Evolutionary conservation across 1,140 invertebrate species (phyloP), one percentile per base, ranked within the genome.

Genomic region (Augochlora pura): DNA sequence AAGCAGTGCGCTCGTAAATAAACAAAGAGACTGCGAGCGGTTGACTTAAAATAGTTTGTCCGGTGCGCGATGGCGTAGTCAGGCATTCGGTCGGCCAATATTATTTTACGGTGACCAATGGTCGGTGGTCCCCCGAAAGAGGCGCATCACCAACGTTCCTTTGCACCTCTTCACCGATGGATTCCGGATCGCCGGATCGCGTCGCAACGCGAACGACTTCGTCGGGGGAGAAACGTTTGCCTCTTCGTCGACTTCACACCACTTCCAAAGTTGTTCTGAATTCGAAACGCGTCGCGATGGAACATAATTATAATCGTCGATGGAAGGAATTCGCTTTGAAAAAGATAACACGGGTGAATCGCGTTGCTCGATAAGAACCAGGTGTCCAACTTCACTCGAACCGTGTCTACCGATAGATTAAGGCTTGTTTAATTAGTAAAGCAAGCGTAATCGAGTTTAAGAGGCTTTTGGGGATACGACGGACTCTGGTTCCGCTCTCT

Each of bases 21-120:
- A 86, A 88, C 63, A 82, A 87, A 74, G 59, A 73, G 49, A 60
- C 38, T 42, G 42, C 49, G 27, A 23, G 42, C 39, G 52, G 59
- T 42, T 38, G 69, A 79, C 68, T 79, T 42, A 77, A 86, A 81
- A 86, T 81, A 83, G 81, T 83, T 86, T 86, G 81, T 72, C 57
- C 54, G 46, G 60, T 49, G 32, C 32, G 72, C 25, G 72, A 52
- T 63, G 57, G 80, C 49, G 42, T 46, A 46, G 42, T 46, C 60
- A 73, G 82, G 84, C 76, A 88, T 88, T 86, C 57, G 68, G 72
- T 88, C 68, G 54, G 66, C 84, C 87, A 88, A 88, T 88, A 88
- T 88, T 88, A 88, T 88, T 88, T 80, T 77, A 88, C 46, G 83
- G 63, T 65, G 80, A 86, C 64, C 67, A 62, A 66, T 46, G 54